These are phyloP conservation scores for Yponomeuta evonymella DNA, from an alignment of 2,888 invertebrate genomes.

Conservation along the genomic window DNA sequence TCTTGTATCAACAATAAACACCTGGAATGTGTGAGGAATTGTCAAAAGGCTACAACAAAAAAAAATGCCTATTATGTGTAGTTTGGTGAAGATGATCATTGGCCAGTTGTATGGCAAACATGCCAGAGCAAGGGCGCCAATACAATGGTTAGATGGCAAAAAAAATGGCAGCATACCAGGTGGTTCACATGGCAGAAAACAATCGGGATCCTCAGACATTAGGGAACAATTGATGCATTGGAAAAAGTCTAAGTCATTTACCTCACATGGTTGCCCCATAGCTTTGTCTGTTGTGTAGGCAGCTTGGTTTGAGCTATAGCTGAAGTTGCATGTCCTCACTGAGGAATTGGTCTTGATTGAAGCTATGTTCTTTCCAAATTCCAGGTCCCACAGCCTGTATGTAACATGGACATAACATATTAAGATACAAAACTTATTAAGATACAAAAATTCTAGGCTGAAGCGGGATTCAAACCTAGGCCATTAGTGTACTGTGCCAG, in stretches of 20 bases:
- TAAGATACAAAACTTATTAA: too few species aligned
- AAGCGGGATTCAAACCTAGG: too few species aligned
- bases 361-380: constrained; percentile 86
- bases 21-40: constrained; percentile 44
- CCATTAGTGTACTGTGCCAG: neutral
- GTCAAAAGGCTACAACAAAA: neutral
- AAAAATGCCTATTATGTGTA: too few species aligned
- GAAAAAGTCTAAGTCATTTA: constrained; percentile 24
- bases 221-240: too few species aligned
- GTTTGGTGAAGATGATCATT: too few species aligned
- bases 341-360: constrained; percentile 88
- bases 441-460: neutral
- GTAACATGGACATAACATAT: constrained; percentile 14
- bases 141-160: too few species aligned
- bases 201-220: too few species aligned
- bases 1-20: constrained; percentile 90
- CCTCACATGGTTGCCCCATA: constrained; percentile 92
- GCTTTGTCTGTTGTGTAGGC: constrained; percentile 96
- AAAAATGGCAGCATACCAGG: too few species aligned
- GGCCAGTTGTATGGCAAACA: too few species aligned
- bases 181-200: too few species aligned
- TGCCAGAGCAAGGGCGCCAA: too few species aligned
- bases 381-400: constrained; percentile 93
- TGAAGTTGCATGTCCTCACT: constrained; percentile 93
- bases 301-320: constrained; percentile 93